Percentiles rank a stretch among this genome's conserved stretches.
These are phyloP conservation scores for Pyrgilauda ruficollis DNA, from an alignment of 2,113 vertebrate species.

Conservation along the genomic window DNA sequence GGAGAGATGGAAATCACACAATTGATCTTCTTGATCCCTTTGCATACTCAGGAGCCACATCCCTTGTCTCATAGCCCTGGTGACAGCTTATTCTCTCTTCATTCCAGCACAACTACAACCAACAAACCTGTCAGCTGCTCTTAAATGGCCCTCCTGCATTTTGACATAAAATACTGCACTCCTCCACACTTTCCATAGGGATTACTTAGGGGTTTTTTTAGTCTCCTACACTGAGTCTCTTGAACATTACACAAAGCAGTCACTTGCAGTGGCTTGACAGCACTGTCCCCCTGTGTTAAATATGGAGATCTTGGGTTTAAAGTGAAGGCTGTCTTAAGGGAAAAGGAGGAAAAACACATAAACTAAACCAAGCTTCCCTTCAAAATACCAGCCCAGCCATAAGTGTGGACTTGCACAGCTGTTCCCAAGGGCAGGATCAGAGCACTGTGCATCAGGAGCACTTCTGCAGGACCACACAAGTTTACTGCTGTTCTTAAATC, in stretches of 20 bases:
- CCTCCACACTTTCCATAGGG: not conserved
- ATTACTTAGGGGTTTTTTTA: not conserved
- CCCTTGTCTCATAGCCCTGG: not conserved
- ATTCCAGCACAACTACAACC: not conserved
- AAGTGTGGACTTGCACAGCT: constrained; percentile 56
- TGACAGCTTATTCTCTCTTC: not conserved
- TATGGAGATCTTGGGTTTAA: constrained; percentile 28
- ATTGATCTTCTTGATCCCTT: not conserved
- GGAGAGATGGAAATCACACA: not conserved
- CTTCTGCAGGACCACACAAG: constrained; percentile 76
- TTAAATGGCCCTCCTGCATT: not conserved
- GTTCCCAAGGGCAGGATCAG: not conserved
- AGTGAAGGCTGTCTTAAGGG: constrained; percentile 21
- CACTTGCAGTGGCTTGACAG: not conserved
- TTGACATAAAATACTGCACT: not conserved
- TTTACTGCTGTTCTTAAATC: constrained; percentile 42
- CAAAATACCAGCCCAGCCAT: constrained; percentile 5
- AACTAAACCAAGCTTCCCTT: not conserved
- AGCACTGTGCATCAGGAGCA: constrained; percentile 10
- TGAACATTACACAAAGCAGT: constrained; percentile 8
- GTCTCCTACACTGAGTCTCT: not conserved
- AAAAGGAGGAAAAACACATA: not conserved
- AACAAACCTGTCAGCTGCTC: not conserved
- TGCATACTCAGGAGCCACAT: not conserved
- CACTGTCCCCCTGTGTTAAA: constrained; percentile 38